Percentiles rank a stretch among this genome's conserved stretches.
These are phyloP conservation scores for Glyptemys insculpta DNA, from an alignment of 2,797 vertebrate species.

Conservation along the genomic window DNA sequence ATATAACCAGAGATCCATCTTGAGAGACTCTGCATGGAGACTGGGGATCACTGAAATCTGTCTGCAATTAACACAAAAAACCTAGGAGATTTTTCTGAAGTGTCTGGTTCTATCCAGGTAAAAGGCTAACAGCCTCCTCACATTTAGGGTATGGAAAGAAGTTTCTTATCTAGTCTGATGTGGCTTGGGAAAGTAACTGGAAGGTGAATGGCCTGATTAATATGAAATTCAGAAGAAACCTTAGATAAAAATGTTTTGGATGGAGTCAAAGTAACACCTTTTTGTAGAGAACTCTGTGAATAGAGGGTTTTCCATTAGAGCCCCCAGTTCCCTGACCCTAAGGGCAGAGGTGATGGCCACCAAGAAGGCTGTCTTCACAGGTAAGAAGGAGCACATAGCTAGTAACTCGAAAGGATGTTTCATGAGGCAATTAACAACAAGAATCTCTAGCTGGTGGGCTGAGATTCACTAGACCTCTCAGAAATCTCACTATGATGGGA, in stretches of 20 bases:
- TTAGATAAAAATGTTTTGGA: neutral
- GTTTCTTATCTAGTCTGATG: too few species aligned
- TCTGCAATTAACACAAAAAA: neutral
- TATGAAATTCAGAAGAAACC: neutral
- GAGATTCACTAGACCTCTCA: too few species aligned
- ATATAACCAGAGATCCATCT: neutral
- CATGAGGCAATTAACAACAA: too few species aligned
- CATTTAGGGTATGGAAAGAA: neutral
- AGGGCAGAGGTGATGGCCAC: too few species aligned
- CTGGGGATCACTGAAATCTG: neutral
- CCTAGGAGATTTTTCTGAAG: neutral
- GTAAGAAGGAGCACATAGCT: too few species aligned
- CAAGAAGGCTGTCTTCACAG: too few species aligned
- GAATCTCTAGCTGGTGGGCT: too few species aligned
- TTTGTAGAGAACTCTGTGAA: neutral
- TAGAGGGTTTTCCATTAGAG: too few species aligned
- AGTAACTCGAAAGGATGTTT: too few species aligned
- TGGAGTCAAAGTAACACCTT: neutral
- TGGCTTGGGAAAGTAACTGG: neutral
- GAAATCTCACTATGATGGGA: too few species aligned
- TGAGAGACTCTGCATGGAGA: neutral
- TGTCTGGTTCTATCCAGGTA: neutral
- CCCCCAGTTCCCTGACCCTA: too few species aligned
- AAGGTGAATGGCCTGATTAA: neutral
- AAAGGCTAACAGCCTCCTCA: neutral